These are phyloP conservation scores for Nomada hirtipes DNA, from an alignment of 2,888 invertebrate species.

Conservation along the genomic window DNA sequence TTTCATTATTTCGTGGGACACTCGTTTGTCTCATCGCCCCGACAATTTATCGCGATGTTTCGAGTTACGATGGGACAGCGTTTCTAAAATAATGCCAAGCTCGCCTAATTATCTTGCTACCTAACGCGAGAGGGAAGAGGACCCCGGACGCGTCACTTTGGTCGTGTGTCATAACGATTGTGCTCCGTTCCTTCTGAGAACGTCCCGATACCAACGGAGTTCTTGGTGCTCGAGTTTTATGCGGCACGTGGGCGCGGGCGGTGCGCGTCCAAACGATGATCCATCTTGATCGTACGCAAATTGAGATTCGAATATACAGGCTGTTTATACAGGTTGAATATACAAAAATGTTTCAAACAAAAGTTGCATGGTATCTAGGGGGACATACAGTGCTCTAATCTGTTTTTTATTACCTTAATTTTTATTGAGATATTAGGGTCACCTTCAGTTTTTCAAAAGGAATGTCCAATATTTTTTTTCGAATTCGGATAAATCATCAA, in stretches of 20 bases:
- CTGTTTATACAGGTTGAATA: no score
- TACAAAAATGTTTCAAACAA: no score
- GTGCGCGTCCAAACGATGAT: conserved; percentile 20
- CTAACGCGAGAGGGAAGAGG: conserved; percentile 22
- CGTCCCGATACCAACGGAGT: conserved; percentile 27
- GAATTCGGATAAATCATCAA: no score
- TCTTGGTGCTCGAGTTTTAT: not conserved
- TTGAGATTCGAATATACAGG: not conserved
- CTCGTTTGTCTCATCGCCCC: conserved; percentile 51
- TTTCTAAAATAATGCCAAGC: conserved; percentile 57
- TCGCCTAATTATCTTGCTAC: conserved; percentile 46
- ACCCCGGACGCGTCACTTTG: conserved; percentile 9
- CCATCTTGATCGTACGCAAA: conserved; percentile 44
- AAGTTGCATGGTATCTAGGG: no score
- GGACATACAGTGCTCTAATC: no score
- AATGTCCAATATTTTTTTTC: no score
- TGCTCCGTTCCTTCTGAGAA: conserved; percentile 36
- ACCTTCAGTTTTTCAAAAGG: no score
- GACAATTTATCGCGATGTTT: conserved; percentile 67
- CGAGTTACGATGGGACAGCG: conserved; percentile 31
- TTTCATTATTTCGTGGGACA: conserved; percentile 61
- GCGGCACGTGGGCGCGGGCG: conserved; percentile 35
- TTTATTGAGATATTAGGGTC: no score
- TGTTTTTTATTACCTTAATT: no score
- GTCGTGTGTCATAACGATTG: conserved; percentile 45